Evolutionary conservation across 2,797 vertebrate genomes (phyloP).

Genomic region (Malurus leucopterus): DNA sequence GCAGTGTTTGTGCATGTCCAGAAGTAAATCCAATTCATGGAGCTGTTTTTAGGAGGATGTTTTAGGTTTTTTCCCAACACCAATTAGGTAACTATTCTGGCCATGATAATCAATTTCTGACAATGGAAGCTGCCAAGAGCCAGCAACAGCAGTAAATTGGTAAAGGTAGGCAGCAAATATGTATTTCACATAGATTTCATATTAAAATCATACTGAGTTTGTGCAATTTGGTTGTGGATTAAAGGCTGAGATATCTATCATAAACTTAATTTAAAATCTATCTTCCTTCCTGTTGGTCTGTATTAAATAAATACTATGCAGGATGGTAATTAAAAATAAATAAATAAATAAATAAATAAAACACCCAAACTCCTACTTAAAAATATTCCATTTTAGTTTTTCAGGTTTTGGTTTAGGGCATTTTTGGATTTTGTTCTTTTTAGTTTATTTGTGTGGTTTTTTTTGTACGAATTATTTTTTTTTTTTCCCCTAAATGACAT

Average conservation of each 20-base stretch:
- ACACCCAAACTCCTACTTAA: background rate
- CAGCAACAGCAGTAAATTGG: background rate
- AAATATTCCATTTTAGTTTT: background rate
- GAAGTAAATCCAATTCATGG: background rate
- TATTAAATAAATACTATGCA: background rate
- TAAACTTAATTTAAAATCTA: background rate
- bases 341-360: no score
- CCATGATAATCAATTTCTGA: slow-evolving; percentile 41
- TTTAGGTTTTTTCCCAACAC: background rate
- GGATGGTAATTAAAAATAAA: background rate
- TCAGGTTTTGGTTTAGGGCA: background rate
- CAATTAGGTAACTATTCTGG: background rate
- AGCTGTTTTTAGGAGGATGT: background rate
- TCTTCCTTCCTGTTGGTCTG: background rate
- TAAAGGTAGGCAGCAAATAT: background rate
- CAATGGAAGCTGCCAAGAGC: slow-evolving; percentile 11
- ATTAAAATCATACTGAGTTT: background rate
- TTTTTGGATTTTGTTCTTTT: background rate
- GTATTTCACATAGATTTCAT: background rate
- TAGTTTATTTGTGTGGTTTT: background rate
- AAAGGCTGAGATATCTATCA: background rate
- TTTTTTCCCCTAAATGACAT: accelerated
- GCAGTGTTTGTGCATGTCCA: accelerated
- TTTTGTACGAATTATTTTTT: no score
- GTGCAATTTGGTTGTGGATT: background rate